phyloP scores from a whole-genome alignment of 2,888 invertebrate genomes.

The Cephus rjabovi region DNA sequence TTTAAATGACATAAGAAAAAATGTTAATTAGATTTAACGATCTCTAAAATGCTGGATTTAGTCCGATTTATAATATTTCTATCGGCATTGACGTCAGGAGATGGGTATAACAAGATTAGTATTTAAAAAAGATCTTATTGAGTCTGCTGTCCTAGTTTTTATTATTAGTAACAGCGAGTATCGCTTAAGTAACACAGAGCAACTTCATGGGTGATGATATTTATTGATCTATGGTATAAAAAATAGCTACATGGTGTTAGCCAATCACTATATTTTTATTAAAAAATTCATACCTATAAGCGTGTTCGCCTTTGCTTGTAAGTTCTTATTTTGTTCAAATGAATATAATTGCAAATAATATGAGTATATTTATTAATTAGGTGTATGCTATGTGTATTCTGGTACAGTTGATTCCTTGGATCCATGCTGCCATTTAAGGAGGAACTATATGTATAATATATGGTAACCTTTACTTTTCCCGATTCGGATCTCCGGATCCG shows the following conservation, averaged over 20 bases:
- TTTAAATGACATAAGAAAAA: background rate
- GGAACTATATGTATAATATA: too few species aligned
- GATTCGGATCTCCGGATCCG: too few species aligned
- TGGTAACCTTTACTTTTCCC: too few species aligned
- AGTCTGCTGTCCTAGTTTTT: background rate
- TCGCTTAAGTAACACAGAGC: background rate
- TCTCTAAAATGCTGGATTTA: background rate
- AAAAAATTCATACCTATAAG: background rate
- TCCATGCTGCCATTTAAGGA: too few species aligned
- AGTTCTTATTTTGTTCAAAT: background rate
- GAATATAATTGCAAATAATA: background rate
- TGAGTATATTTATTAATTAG: background rate
- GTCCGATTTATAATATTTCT: background rate
- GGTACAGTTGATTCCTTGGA: too few species aligned
- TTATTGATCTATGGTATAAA: background rate
- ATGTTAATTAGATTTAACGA: background rate
- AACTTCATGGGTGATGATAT: background rate
- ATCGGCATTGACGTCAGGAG: background rate
- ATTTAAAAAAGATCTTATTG: background rate
- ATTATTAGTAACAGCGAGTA: background rate
- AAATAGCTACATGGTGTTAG: background rate
- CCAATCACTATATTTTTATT: background rate
- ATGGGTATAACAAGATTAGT: background rate
- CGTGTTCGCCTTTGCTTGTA: background rate
- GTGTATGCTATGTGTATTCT: background rate